A percentile compares a stretch with the other conserved stretches of the same genome.
These are phyloP conservation scores for Argyrosomus regius DNA, from an alignment of 2,797 vertebrate species.

Conservation along the genomic window DNA sequence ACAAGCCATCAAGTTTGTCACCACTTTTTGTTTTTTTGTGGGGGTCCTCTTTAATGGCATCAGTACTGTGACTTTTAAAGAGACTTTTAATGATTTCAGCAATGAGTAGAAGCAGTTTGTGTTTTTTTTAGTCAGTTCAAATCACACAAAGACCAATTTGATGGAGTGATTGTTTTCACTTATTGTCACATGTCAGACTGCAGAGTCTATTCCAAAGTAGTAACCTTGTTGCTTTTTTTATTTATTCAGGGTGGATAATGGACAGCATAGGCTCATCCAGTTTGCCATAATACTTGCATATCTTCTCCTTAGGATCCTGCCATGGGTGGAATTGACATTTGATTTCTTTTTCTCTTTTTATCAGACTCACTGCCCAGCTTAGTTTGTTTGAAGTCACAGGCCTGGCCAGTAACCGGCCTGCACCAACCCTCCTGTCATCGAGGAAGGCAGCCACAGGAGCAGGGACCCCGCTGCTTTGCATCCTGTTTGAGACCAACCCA, in stretches of 20 bases:
- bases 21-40: neutral
- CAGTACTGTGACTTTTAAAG: neutral
- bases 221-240: neutral
- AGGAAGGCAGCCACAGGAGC: slow-evolving; percentile 82
- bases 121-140: neutral
- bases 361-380: slow-evolving; percentile 91
- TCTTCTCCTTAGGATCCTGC: neutral
- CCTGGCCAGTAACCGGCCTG: slow-evolving; percentile 78
- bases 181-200: neutral
- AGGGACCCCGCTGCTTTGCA: slow-evolving; percentile 87
- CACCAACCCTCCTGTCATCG: slow-evolving; percentile 91
- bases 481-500: slow-evolving; percentile 97
- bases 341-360: slow-evolving; percentile 7
- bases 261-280: neutral
- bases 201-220: neutral
- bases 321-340: slow-evolving; percentile 22
- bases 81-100: neutral
- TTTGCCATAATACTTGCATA: neutral
- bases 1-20: slow-evolving; percentile 92
- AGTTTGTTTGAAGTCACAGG: slow-evolving; percentile 93
- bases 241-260: neutral
- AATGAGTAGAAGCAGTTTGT: neutral
- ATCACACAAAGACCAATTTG: neutral
- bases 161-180: neutral
- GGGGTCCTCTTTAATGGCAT: neutral